phyloP scores from a whole-genome alignment of 2,113 vertebrate genomes.

The Antechinus stuartii region DNA sequence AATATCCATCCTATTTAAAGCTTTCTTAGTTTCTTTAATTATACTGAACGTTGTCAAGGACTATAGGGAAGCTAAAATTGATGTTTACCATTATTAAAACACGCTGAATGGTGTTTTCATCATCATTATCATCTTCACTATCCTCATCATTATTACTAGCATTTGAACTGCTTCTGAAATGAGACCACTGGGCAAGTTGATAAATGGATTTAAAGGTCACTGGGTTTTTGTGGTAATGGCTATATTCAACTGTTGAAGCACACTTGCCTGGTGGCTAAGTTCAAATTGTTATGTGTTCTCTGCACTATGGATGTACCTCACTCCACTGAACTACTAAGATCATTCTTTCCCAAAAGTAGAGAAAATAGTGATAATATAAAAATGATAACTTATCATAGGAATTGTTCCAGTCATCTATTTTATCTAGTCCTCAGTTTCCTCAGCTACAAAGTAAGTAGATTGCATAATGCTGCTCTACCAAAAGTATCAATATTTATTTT shows the following conservation, averaged over 20 bases:
- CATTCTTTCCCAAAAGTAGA: not conserved
- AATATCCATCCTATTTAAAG: not conserved
- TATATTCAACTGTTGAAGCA: not conserved
- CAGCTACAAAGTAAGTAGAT: not conserved
- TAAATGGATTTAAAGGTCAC: not conserved
- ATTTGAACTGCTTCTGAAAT: not conserved
- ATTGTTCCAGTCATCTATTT: not conserved
- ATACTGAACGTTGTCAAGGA: not conserved
- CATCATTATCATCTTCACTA: slow-evolving; percentile 4
- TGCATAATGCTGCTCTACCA: not conserved
- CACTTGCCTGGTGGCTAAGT: not conserved
- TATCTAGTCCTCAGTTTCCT: not conserved
- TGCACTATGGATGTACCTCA: not conserved
- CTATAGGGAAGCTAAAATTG: not conserved
- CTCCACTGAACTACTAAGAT: not conserved
- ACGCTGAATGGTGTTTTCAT: not conserved
- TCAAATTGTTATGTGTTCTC: not conserved
- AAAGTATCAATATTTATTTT: not conserved
- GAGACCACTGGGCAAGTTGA: not conserved
- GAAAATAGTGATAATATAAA: not conserved
- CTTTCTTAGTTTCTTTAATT: not conserved
- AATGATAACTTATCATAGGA: not conserved
- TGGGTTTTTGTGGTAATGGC: not conserved
- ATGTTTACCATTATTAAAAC: slow-evolving; percentile 19
- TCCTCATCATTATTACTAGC: not conserved